Conservation (phyloP, 1,140 invertebrate species). For the Trichomalopsis sarcophagae region DNA sequence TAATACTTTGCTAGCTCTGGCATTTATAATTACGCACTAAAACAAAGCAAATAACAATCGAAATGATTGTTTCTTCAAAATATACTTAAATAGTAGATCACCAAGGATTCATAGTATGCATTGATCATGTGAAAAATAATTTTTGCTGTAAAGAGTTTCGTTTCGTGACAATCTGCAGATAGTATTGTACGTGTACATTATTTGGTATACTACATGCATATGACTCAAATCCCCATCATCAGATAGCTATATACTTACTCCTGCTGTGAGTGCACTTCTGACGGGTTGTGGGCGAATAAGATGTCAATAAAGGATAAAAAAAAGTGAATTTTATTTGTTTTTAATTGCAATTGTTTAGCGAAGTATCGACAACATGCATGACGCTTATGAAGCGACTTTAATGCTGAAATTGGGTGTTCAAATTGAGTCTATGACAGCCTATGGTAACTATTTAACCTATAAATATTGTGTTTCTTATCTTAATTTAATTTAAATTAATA, state of each 20-base stretch:
- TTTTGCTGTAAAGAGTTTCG: no score
- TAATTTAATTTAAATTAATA: constrained; percentile 7
- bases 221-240: no score
- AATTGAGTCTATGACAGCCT: constrained; percentile 93
- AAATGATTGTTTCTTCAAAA: no score
- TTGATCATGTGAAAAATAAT: no score
- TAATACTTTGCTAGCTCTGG: no score
- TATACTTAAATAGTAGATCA: no score
- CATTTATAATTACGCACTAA: no score
- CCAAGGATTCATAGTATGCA: no score
- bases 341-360: neutral
- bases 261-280: neutral
- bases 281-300: neutral
- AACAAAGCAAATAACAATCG: no score
- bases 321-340: neutral
- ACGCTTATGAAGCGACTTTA: constrained; percentile 88
- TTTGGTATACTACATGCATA: no score
- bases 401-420: constrained; percentile 89
- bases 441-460: constrained; percentile 78
- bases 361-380: constrained; percentile 81
- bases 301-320: constrained; percentile 12
- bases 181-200: no score
- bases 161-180: no score
- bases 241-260: neutral
- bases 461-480: neutral